phyloP scores from a whole-genome alignment of 2,797 vertebrate genomes.

The Eulemur rubriventer region DNA sequence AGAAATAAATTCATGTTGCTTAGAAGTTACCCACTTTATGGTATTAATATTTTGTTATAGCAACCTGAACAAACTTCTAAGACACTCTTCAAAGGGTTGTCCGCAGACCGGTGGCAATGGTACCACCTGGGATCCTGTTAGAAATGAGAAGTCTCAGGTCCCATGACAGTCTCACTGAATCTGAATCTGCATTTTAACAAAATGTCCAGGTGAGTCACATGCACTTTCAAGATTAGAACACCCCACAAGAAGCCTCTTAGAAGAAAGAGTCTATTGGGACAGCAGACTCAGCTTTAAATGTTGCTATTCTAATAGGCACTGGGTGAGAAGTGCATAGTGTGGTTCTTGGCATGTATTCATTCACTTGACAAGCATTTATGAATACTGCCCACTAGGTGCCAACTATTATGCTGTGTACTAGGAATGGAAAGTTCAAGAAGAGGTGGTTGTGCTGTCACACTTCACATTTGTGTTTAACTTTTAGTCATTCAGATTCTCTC shows the following conservation, averaged over 20 bases:
- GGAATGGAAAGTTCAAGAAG: neutral
- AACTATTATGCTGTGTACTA: neutral
- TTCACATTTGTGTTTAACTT: neutral
- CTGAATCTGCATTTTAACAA: neutral
- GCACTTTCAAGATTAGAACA: neutral
- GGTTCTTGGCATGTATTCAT: neutral
- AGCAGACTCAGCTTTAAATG: neutral
- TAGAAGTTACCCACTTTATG: neutral
- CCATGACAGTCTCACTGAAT: neutral
- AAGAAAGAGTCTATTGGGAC: neutral
- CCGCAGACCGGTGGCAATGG: neutral
- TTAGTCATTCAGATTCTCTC: neutral
- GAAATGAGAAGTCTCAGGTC: neutral
- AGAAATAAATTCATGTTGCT: neutral
- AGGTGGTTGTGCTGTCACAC: neutral
- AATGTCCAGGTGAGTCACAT: neutral
- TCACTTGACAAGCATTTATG: neutral
- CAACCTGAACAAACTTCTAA: neutral
- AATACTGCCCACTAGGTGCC: neutral
- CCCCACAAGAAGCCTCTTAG: neutral
- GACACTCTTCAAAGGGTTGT: neutral
- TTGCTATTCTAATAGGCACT: neutral
- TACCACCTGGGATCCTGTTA: neutral
- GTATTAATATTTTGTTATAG: neutral
- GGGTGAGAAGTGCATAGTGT: neutral